A percentile compares a stretch with the other conserved stretches of the same genome.
phyloP scores from a whole-genome alignment of 2,888 invertebrate species.

The Synanthedon myopaeformis region DNA sequence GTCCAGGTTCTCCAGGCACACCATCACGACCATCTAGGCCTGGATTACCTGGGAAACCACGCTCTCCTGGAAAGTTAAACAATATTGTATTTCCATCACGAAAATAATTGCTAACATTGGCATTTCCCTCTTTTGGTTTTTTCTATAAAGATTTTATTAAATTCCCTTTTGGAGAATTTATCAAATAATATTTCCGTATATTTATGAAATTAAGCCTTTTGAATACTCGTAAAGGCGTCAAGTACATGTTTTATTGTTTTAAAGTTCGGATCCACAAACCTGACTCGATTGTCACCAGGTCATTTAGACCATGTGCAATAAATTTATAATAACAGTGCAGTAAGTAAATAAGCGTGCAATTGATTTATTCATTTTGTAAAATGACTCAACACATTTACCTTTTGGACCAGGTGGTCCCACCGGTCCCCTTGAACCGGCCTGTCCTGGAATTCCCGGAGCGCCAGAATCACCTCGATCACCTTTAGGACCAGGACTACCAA shows the following conservation, averaged over 20 bases:
- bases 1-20: slow-evolving; percentile 89
- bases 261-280: too few relatives aligned
- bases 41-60: slow-evolving; percentile 77
- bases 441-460: slow-evolving; percentile 77
- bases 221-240: too few relatives aligned
- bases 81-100: background rate
- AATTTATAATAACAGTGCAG: too few relatives aligned
- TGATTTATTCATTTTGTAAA: too few relatives aligned
- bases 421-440: slow-evolving; percentile 75
- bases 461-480: slow-evolving; percentile 78
- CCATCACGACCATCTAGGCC: slow-evolving; percentile 90
- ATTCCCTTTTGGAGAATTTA: background rate
- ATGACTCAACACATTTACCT: slow-evolving; percentile 30
- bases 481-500: slow-evolving; percentile 71
- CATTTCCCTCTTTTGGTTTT: too few relatives aligned
- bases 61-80: slow-evolving; percentile 62
- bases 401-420: slow-evolving; percentile 73
- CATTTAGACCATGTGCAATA: too few relatives aligned
- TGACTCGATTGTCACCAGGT: too few relatives aligned
- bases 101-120: background rate
- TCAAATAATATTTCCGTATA: too few relatives aligned
- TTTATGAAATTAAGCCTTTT: too few relatives aligned
- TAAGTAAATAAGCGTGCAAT: too few relatives aligned
- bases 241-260: too few relatives aligned
- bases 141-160: background rate